Base-by-base conservation (phyloP, 2,888 invertebrate species). In the Coleophora flavipennella region DNA sequence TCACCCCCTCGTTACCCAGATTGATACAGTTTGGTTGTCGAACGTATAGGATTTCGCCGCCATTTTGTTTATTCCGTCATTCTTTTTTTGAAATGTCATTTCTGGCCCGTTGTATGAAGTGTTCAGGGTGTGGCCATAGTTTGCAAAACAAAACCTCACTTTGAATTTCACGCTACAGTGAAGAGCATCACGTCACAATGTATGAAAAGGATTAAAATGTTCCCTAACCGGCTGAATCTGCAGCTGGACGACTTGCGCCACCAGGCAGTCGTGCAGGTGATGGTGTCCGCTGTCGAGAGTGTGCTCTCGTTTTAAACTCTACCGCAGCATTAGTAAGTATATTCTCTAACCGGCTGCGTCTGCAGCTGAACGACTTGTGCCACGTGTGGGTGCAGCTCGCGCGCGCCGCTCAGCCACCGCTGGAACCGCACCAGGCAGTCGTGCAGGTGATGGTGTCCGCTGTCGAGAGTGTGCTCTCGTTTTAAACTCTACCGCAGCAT, bases 401-500 rank as follows among this genome's bases (percentile, higher is more conserved):
- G 46, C n/a, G 51, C 50, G 13, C 58, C 48, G 46, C 70, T 67
- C 28, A 79, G 51, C 76, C 77, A 79, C 44, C 68, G 50, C 46
- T 65, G 86, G 80, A 95, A 95, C 54, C 93, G 90, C 51, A 87
- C 83, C 55, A 95, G 83, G 70, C 95, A 96, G 62, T 92, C 90
- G 81, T 97, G 97, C 40, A 99, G 87, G 59, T 92, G 90, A 20
- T 95, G 93, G 36, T 92, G 85, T 52, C 92, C 89, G 50, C 64
- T 59, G 55, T 79, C 67, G 51, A 97, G 79, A 39, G 88, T 87
- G 70, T 90, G 88, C 40, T 97, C 97, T 41, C 97, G 90, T 70
- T 95, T 97, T 68, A 99, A 89, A 55, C 97, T 96, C 80, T 97
- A 97, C 59, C 99, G 88, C 97, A 99, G 98, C 55, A 98, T 86